Evolutionary conservation across 2,888 invertebrate genomes (phyloP).

Genomic region (Diplazon laetatorius): DNA sequence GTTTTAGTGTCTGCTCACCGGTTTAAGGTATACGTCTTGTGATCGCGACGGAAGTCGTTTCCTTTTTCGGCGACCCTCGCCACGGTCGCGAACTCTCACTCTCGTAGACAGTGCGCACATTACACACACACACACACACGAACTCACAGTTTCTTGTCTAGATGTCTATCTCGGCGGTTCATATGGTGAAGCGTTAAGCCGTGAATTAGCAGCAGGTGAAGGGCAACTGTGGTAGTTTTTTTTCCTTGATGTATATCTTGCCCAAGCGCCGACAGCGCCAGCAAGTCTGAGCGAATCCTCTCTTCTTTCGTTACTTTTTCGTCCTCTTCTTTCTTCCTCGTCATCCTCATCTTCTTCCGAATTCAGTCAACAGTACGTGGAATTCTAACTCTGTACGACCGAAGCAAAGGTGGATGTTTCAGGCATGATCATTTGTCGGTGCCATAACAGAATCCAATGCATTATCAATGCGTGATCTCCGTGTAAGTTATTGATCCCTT

Average conservation of each 20-base stretch:
- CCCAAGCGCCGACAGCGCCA: constrained; percentile 8
- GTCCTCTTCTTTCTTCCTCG: constrained; percentile 1
- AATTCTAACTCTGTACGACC: constrained; percentile 13
- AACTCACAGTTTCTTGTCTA: constrained; percentile 37
- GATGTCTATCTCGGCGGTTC: constrained; percentile 51
- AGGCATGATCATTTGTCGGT: constrained; percentile 29
- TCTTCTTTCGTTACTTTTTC: constrained; percentile 27
- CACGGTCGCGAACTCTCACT: constrained; percentile 46
- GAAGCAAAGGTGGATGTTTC: neutral
- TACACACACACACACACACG: constrained; percentile 50
- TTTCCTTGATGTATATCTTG: constrained; percentile 24
- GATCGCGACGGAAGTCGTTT: constrained; percentile 32
- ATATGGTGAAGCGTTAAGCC: constrained; percentile 40
- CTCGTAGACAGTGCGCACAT: constrained; percentile 48
- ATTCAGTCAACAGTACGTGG: neutral
- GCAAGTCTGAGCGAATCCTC: constrained; percentile 32
- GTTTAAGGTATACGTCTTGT: constrained; percentile 32
- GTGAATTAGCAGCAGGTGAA: constrained; percentile 59
- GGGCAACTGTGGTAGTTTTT: constrained; percentile 36
- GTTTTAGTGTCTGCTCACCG: constrained; percentile 28
- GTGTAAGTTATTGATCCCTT: neutral
- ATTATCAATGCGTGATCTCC: neutral
- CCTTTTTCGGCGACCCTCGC: constrained; percentile 54
- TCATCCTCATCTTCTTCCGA: neutral
- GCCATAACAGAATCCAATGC: constrained; percentile 14